Evolutionary conservation across 2,113 vertebrate species (phyloP).

Genomic region (Eurypyga helias): DNA sequence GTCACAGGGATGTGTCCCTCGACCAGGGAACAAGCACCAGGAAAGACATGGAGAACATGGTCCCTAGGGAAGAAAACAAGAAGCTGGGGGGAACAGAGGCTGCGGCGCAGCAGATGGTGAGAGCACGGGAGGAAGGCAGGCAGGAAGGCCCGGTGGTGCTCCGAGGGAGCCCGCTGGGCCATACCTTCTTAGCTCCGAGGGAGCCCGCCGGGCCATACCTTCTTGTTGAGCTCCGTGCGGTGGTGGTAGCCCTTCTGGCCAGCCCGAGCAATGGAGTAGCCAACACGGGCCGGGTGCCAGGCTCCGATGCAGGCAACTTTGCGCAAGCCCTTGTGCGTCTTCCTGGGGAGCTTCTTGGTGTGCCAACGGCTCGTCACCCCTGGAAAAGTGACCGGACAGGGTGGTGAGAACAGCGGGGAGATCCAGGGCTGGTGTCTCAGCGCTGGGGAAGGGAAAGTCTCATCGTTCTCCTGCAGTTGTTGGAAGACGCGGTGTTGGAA

Average conservation of each 20-base stretch:
- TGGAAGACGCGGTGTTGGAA: rapidly evolving
- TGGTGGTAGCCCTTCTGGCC: slow-evolving; percentile 87
- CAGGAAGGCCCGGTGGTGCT: not conserved
- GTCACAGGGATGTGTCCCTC: not conserved
- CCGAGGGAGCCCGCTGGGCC: not conserved
- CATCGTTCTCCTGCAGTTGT: not conserved
- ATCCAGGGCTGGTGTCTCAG: not conserved
- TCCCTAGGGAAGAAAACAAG: not conserved
- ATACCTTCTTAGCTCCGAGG: slow-evolving; percentile 82
- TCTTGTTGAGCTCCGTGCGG: slow-evolving; percentile 85
- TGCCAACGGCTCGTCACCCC: slow-evolving; percentile 85
- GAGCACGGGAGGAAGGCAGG: not conserved
- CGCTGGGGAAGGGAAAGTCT: not conserved
- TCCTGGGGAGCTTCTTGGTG: slow-evolving; percentile 83
- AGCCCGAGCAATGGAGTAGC: slow-evolving; percentile 82
- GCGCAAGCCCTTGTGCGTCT: slow-evolving; percentile 83
- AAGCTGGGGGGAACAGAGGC: not conserved
- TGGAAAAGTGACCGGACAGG: not conserved
- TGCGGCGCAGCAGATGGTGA: rapidly evolving
- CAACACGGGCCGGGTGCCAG: slow-evolving; percentile 83
- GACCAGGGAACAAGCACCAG: not conserved
- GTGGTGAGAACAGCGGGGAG: not conserved
- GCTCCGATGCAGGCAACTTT: slow-evolving; percentile 86
- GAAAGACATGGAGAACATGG: not conserved
- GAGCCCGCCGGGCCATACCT: slow-evolving; percentile 36